These are phyloP conservation scores for Arge pagana DNA, from an alignment of 2,888 invertebrate species.

Conservation along the genomic window DNA sequence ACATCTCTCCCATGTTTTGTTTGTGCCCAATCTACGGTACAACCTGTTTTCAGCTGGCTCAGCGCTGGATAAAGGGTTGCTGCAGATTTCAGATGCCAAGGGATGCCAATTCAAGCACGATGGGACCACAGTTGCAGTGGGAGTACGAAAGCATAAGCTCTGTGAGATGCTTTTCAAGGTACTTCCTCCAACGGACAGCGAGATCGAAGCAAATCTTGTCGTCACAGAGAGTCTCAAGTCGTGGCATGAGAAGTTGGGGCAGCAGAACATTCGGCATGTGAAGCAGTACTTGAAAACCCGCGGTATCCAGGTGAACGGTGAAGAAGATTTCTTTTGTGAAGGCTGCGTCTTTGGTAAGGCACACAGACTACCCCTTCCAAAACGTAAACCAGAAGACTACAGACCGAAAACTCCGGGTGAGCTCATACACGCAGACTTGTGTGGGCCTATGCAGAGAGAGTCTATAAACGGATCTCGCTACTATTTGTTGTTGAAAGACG, in stretches of 20 bases:
- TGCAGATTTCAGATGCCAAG: conserved; percentile 7
- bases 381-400: background rate
- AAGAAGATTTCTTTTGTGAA: conserved; percentile 29
- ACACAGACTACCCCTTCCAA: conserved; percentile 15
- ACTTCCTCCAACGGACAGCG: background rate
- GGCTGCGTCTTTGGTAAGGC: conserved; percentile 25
- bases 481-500: conserved; percentile 30
- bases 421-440: conserved; percentile 27
- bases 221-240: conserved; percentile 22
- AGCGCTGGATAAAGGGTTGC: conserved; percentile 20
- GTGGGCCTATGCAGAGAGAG: conserved; percentile 25
- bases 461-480: conserved; percentile 24
- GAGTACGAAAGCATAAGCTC: conserved; percentile 9
- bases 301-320: conserved; percentile 24
- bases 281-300: conserved; percentile 25
- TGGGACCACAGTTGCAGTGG: conserved; percentile 17
- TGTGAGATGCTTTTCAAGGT: conserved; percentile 11
- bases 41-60: conserved; percentile 19
- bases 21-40: conserved; percentile 24
- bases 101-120: conserved; percentile 6
- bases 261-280: conserved; percentile 34
- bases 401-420: conserved; percentile 8
- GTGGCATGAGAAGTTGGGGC: conserved; percentile 37
- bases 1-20: conserved; percentile 29
- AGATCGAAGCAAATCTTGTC: background rate